phyloP scores from a whole-genome alignment of 1,140 invertebrate species.

The Listronotus bonariensis region DNA sequence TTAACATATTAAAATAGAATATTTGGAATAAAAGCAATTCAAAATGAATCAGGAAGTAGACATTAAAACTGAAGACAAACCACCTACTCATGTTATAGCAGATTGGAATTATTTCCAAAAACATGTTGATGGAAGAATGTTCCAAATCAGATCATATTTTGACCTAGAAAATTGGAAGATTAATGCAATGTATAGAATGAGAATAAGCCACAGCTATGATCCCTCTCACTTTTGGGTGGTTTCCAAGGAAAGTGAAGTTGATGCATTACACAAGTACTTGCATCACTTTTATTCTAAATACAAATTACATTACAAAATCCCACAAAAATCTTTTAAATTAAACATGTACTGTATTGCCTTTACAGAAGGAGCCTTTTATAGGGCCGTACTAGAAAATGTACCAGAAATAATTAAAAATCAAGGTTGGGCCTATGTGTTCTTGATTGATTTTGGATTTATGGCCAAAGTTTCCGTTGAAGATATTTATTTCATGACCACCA shows the following conservation, averaged over 20 bases:
- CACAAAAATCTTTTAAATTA: constrained; percentile 4
- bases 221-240: constrained; percentile 42
- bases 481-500: constrained; percentile 32
- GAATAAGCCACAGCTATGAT: constrained; percentile 33
- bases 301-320: constrained; percentile 25
- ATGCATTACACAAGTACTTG: constrained; percentile 26
- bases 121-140: too few relatives aligned
- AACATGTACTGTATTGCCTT: constrained; percentile 32
- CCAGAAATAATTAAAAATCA: neutral
- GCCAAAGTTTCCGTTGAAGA: constrained; percentile 18
- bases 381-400: constrained; percentile 25
- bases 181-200: constrained; percentile 13
- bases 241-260: constrained; percentile 22
- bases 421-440: constrained; percentile 19
- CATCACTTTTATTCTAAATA: constrained; percentile 33
- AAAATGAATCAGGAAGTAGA: too few relatives aligned
- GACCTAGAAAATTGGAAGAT: constrained; percentile 27
- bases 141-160: constrained; percentile 28
- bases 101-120: too few relatives aligned
- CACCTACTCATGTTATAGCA: too few relatives aligned
- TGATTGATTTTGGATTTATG: constrained; percentile 38
- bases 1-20: too few relatives aligned
- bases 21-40: too few relatives aligned
- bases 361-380: constrained; percentile 29
- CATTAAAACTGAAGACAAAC: too few relatives aligned